Conservation (phyloP, 2,888 invertebrate genomes). For the Panopea generosa region DNA sequence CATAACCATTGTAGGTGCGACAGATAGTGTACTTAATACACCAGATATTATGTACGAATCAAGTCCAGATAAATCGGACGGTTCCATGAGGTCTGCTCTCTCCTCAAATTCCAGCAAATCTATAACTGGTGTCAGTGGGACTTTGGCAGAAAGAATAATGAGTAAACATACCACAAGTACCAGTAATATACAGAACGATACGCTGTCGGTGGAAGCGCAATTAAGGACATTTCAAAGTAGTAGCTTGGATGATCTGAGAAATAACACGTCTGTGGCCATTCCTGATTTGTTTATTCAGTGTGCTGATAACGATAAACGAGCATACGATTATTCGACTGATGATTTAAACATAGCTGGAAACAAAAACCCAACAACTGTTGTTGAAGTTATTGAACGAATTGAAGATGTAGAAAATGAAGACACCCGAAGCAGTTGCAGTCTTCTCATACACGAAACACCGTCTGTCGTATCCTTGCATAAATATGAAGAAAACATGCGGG, state of each 20-base stretch:
- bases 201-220: not conserved
- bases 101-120: not conserved
- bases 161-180: not conserved
- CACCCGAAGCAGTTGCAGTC: not conserved
- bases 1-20: not conserved
- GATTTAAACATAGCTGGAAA: not conserved
- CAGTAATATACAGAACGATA: not conserved
- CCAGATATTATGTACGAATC: not conserved
- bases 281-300: too few relatives aligned
- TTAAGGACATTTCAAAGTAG: not conserved
- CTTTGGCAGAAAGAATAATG: not conserved
- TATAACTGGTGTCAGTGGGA: not conserved
- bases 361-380: not conserved
- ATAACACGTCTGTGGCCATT: not conserved
- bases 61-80: not conserved
- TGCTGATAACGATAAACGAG: too few relatives aligned
- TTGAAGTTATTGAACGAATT: constrained; percentile 15
- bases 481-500: constrained; percentile 1
- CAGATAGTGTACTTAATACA: not conserved
- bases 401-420: constrained; percentile 10
- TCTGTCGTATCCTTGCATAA: constrained; percentile 28
- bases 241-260: not conserved
- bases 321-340: not conserved
- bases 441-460: constrained; percentile 28
- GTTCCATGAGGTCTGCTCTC: not conserved